Conservation (phyloP, 2,888 invertebrate species). For the Catocala nupta region DNA sequence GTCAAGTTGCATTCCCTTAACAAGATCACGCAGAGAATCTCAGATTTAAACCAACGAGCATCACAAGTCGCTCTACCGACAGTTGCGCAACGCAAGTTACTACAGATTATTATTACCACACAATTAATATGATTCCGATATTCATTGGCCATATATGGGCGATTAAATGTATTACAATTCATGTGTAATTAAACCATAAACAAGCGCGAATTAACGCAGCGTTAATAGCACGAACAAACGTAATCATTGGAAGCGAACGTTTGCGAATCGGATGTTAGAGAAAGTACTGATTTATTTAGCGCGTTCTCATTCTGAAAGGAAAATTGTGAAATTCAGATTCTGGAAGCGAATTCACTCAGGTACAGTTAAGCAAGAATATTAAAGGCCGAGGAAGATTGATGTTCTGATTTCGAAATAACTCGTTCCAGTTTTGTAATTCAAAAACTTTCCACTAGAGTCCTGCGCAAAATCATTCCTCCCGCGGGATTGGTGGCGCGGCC, state of each 20-base stretch:
- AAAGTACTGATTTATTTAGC: conserved; percentile 73
- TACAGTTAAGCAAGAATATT: conserved; percentile 61
- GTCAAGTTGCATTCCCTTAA: conserved; percentile 37
- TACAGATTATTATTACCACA: conserved; percentile 29
- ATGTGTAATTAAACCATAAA: conserved; percentile 22
- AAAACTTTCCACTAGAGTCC: conserved; percentile 63
- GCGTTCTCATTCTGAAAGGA: conserved; percentile 64
- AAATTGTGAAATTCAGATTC: conserved; percentile 69
- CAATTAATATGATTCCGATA: conserved; percentile 33
- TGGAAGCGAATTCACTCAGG: conserved; percentile 66
- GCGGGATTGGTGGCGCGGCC: conserved; percentile 58
- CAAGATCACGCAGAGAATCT: conserved; percentile 37
- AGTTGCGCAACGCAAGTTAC: conserved; percentile 32
- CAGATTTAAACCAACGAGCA: conserved; percentile 21
- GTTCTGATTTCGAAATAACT: conserved; percentile 64
- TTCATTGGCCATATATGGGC: conserved; percentile 25
- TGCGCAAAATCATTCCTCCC: conserved; percentile 59
- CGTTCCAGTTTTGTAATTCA: conserved; percentile 60
- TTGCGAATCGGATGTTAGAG: conserved; percentile 68
- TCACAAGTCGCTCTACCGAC: conserved; percentile 15
- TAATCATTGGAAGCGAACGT: conserved; percentile 56
- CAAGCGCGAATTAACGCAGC: conserved; percentile 22
- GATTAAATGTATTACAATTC: conserved; percentile 20
- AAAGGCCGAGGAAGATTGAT: conserved; percentile 55
- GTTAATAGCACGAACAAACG: conserved; percentile 27